phyloP scores from a whole-genome alignment of 2,113 vertebrate species.

The Ictalurus furcatus region DNA sequence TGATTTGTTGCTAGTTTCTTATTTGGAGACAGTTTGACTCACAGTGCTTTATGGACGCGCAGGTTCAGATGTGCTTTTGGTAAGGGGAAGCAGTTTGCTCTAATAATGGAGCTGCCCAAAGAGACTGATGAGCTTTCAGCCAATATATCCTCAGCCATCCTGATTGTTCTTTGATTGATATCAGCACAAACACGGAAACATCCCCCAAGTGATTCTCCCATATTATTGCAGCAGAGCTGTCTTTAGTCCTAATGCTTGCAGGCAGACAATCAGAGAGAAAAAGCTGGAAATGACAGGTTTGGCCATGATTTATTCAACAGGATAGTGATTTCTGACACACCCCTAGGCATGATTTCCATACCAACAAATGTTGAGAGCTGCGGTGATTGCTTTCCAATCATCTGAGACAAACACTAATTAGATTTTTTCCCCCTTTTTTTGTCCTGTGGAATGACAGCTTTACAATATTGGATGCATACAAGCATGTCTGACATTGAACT shows the following conservation, averaged over 20 bases:
- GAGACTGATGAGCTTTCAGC: constrained; percentile 27
- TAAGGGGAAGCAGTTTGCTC: constrained; percentile 11
- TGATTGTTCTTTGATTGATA: constrained; percentile 54
- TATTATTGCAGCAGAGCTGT: constrained; percentile 48
- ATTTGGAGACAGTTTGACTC: constrained; percentile 3
- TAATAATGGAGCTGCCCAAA: constrained; percentile 29
- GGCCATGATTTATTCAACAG: constrained; percentile 58
- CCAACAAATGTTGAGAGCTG: constrained; percentile 63
- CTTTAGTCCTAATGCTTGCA: constrained; percentile 50
- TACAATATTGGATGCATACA: constrained; percentile 54
- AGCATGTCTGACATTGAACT: constrained; percentile 62
- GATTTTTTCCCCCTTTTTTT: constrained; percentile 56
- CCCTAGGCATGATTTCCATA: constrained; percentile 64
- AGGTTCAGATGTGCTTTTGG: not conserved
- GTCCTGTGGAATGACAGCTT: constrained; percentile 63
- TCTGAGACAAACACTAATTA: constrained; percentile 74
- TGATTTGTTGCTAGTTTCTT: not conserved
- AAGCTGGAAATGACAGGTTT: constrained; percentile 59
- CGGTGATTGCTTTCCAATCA: constrained; percentile 80
- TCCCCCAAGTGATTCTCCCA: constrained; percentile 24
- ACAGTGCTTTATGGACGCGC: not conserved
- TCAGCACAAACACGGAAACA: constrained; percentile 35
- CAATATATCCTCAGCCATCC: constrained; percentile 22
- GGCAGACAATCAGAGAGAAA: constrained; percentile 57
- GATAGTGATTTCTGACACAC: constrained; percentile 58